Base-by-base conservation (phyloP, 2,888 invertebrate species). In the Pantelozetes paolii region DNA sequence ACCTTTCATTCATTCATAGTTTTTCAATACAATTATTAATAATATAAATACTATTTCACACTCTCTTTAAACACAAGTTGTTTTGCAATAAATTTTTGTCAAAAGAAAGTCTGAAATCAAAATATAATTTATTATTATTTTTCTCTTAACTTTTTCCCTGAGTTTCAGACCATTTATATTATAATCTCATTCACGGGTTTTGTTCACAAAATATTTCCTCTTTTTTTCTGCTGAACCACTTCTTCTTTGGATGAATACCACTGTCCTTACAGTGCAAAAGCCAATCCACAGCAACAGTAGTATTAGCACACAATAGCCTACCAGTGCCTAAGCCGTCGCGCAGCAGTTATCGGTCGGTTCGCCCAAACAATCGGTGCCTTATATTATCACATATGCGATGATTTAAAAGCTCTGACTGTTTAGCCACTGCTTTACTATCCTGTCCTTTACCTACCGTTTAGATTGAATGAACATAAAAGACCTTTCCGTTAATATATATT, bases 371-470 rank as follows among this genome's bases (percentile, higher is more conserved):
- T 20, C 20, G 23, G 54, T 20, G 48, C 48, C 54, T n/a, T n/a
- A 48, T 11, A 48, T 13, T 48, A 54, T 5, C 54, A 54, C 54
- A 54, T 23, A 26, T 20, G 20, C 54, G 23, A 20, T 54, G 23
- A 23, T 54, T 54, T 20, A 23, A 54, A 54, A 13, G 54, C 13
- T 54, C 54, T 54, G 23, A 20, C 20, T 54, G 54, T 54, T 20
- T 54, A 54, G 9, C n/a, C 20, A 54, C 54, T 54, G 20, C 48
- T 48, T 3, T 48, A n/a, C 54, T 54, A 23, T 54, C 20, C 26
- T 23, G 20, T 23, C 20, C 54, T 54, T 48, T 54, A 54, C 26
- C 54, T 54, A 26, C 54, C 54, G 54, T 54, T 54, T 54, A 54
- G 54, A 54, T 5, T 54, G 54, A 54, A 54, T 15, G 23, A 26